Evolutionary conservation across 2,113 vertebrate species (phyloP).

Genomic region (Gavia stellata): DNA sequence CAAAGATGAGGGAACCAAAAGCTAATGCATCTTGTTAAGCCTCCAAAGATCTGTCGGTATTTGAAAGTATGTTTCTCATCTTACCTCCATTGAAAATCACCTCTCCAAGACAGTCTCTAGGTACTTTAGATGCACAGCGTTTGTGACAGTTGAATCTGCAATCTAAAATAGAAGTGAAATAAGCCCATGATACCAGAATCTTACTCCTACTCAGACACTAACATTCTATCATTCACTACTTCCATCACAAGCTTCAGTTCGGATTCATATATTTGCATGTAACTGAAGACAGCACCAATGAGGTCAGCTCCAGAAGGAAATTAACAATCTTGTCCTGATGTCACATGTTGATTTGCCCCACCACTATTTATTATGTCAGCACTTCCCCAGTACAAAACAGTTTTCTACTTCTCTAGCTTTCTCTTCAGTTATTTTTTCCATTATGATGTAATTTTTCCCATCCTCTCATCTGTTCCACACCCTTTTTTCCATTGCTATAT

Average conservation of each 20-base stretch:
- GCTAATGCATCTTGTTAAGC: background rate
- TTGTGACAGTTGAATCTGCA: constrained; percentile 98
- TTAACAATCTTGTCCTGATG: background rate
- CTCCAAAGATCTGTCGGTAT: background rate
- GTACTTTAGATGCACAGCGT: constrained; percentile 95
- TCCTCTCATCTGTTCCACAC: background rate
- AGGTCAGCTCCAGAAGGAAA: constrained; percentile 11
- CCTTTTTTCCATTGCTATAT: background rate
- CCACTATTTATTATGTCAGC: background rate
- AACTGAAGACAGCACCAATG: background rate
- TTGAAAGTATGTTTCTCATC: background rate
- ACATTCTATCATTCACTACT: background rate
- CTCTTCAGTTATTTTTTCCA: background rate
- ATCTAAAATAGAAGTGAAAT: constrained; percentile 71
- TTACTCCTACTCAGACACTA: background rate
- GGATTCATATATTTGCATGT: background rate
- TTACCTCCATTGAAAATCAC: constrained; percentile 94
- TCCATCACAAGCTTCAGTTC: background rate
- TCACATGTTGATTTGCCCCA: background rate
- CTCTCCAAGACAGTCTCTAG: constrained; percentile 94
- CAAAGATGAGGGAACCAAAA: background rate
- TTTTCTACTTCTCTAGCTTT: background rate
- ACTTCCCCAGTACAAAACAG: background rate
- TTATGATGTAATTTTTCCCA: background rate
- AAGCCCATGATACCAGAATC: background rate